Base-by-base conservation (phyloP, 1,140 invertebrate genomes). In the Chelonus insularis region DNA sequence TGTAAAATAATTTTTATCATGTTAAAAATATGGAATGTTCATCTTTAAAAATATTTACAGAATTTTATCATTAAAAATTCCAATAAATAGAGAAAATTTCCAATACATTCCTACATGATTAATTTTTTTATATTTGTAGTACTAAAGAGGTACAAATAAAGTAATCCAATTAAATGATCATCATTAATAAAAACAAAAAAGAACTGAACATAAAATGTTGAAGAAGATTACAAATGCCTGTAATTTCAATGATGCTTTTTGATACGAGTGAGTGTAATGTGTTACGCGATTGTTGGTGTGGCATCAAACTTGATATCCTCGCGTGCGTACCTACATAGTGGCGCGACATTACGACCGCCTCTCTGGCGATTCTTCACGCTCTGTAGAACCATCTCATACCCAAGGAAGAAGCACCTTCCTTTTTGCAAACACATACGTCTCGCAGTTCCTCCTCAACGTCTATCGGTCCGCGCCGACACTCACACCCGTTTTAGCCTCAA, bases 311-410 rank as follows among this genome's bases (percentile, higher is more conserved):
- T 43, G 37, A 45, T 57, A 34, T 6, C 36, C 16, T 41, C 20
- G 54, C 54, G 54, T 57, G 54, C 54, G 54, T 57, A 39, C 32
- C 18, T 2, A 51, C 18, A 36, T 43, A 16, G 20, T 14, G 18
- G 23, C 34, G 54, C 54, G 45, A 48, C 37, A 29, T 57, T 57
- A 57, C 23, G 54, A 39, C 18, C 16, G 52, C 52, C 52, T 36
- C 52, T 20, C 16, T 20, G 16, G 34, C 34, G 34, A 57, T 57
- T 43, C 54, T 57, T 57, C 54, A 57, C 37, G 54, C 54, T 57
- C 37, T 7, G 54, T 23, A 55, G 52, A 55, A 25, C 52, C 52
- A 55, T 55, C 36, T 55, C 18, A 48, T 48, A 48, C 45, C 45
- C 12, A 20, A 37, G 32, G 14, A 23, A 55, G 14, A 21, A 37